Evolutionary conservation across 1,140 invertebrate genomes (phyloP).

Genomic region (Nebria ingens): DNA sequence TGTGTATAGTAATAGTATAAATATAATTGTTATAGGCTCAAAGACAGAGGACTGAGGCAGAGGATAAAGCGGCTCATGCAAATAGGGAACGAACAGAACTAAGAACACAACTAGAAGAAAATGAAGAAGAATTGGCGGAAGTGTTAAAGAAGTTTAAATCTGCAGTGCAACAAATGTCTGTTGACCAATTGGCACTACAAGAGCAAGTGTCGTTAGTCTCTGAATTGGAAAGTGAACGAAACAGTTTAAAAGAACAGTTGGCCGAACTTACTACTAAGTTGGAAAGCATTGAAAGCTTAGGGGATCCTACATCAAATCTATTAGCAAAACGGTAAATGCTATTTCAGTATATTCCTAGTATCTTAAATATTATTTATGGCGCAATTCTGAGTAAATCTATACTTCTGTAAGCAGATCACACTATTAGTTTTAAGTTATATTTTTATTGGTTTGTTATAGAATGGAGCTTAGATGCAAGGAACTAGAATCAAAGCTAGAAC

Average conservation of each 20-base stretch:
- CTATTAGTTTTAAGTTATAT: slow-evolving; percentile 7
- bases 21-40: slow-evolving; percentile 30
- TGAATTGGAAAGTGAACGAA: slow-evolving; percentile 65
- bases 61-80: slow-evolving; percentile 62
- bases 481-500: slow-evolving; percentile 77
- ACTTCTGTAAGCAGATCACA: no score
- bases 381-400: no score
- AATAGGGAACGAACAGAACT: slow-evolving; percentile 71
- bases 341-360: neutral
- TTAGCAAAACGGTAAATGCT: slow-evolving; percentile 45
- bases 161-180: slow-evolving; percentile 72
- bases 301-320: slow-evolving; percentile 65
- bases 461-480: slow-evolving; percentile 77
- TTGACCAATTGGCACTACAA: slow-evolving; percentile 69
- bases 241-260: slow-evolving; percentile 63
- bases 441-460: slow-evolving; percentile 25
- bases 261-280: slow-evolving; percentile 63
- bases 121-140: slow-evolving; percentile 83
- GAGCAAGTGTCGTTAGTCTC: slow-evolving; percentile 73
- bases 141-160: slow-evolving; percentile 86
- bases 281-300: slow-evolving; percentile 65
- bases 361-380: neutral
- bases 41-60: slow-evolving; percentile 55
- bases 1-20: no score
- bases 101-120: slow-evolving; percentile 76